Evolutionary conservation across 2,113 vertebrate species (phyloP), one percentile per base, ranked within the genome.

Genomic region (Rhabdornis inornatus): DNA sequence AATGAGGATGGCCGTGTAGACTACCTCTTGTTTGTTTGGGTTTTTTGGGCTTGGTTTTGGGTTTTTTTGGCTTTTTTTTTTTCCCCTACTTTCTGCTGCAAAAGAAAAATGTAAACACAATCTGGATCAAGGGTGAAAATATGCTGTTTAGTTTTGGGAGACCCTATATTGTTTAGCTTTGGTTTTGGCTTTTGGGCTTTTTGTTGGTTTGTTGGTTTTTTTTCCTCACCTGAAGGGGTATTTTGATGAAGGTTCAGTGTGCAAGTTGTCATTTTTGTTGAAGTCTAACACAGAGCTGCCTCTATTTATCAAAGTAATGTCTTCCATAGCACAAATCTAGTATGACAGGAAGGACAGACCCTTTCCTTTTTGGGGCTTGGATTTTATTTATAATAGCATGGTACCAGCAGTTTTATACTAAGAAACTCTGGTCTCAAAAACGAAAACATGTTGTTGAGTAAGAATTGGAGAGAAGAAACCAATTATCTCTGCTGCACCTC

Each of bases 201-300:
- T n/a, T 55, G 3, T 40, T 60, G 7, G 3, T 23, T 83, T 47
- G 27, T 27, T 52, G 22, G 1, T 0, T 1, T 21, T 30, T n/a
- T 39, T 61, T 20, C 27, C 86, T 33, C 11, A 69, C 16, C 76
- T 14, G 7, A 22, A 60, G 39, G 27, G 17, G 2, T 49, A 56
- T 89, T 87, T 94, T 89, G 74, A 71, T 69, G 81, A 69, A 11
- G 9, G 15, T 60, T 94, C 66, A 63, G 35, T 59, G 47, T 55
- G 47, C 66, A 92, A 91, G 27, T 31, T 60, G 9, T 65, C 72
- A 91, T 80, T 28, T 91, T 76, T 77, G 20, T 60, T 85, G 74
- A 95, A 91, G 44, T 64, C 30, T 72, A 76, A 45, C 40, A 78
- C 49, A 50, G 57, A 94, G 61, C 84, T 91, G 70, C 66, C 91